phyloP scores from a whole-genome alignment of 2,888 invertebrate genomes.

The Epiperipatus broadwayi region DNA sequence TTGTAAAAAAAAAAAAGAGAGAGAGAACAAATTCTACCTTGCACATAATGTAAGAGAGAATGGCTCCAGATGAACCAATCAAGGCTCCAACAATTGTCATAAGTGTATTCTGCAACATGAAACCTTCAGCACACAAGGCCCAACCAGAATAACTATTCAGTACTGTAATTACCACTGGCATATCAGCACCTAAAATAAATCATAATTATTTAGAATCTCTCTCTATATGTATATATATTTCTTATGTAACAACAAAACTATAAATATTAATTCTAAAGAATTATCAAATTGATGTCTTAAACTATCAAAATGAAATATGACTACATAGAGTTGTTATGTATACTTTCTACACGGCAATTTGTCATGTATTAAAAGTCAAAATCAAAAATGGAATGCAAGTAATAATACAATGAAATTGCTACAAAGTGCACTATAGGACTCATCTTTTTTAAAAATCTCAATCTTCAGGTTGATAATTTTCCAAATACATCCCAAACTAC shows the following conservation, averaged over 20 bases:
- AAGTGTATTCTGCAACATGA: constrained; percentile 75
- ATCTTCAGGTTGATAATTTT: too few relatives aligned
- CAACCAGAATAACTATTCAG: constrained; percentile 80
- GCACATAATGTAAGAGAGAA: constrained; percentile 84
- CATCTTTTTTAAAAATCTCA: too few relatives aligned
- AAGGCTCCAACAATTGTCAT: constrained; percentile 79
- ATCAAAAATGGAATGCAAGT: too few relatives aligned
- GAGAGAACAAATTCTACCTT: constrained; percentile 41
- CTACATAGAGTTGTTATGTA: too few relatives aligned
- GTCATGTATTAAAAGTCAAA: too few relatives aligned
- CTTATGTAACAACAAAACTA: too few relatives aligned
- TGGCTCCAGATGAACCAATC: constrained; percentile 76
- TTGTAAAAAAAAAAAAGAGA: background rate
- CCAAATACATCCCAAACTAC: too few relatives aligned
- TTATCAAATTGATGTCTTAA: too few relatives aligned
- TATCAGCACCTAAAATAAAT: constrained; percentile 52
- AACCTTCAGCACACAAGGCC: constrained; percentile 81
- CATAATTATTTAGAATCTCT: constrained; percentile 1
- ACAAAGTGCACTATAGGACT: too few relatives aligned
- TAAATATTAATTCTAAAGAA: background rate
- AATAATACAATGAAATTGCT: too few relatives aligned
- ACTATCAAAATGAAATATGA: too few relatives aligned
- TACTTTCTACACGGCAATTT: too few relatives aligned
- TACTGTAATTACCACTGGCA: constrained; percentile 82
- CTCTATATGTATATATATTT: background rate